Evolutionary conservation across 2,113 vertebrate genomes (phyloP).

Genomic region (Apodemus speciosus): DNA sequence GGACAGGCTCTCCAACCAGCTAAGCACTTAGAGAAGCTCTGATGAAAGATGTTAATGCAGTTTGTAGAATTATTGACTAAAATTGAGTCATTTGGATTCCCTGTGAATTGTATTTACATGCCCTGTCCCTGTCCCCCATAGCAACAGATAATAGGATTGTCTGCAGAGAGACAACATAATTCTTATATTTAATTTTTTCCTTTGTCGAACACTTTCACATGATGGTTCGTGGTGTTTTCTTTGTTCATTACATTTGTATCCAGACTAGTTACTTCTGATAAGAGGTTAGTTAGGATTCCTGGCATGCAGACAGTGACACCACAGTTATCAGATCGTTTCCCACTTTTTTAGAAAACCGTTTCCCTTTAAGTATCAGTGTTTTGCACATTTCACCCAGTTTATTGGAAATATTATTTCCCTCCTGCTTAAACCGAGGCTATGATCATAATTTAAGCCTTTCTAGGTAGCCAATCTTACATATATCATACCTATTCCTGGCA

Average conservation of each 20-base stretch:
- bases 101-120: slow-evolving; percentile 56
- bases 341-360: slow-evolving; percentile 38
- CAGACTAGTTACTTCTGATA: slow-evolving; percentile 3
- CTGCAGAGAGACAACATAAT: slow-evolving; percentile 51
- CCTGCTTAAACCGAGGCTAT: neutral
- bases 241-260: slow-evolving; percentile 53
- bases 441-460: neutral
- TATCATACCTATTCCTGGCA: neutral
- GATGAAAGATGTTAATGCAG: slow-evolving; percentile 62
- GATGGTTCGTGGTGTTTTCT: slow-evolving; percentile 60
- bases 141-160: slow-evolving; percentile 65
- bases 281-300: slow-evolving; percentile 45
- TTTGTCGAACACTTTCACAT: slow-evolving; percentile 48
- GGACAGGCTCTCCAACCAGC: slow-evolving; percentile 6
- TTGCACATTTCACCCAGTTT: neutral
- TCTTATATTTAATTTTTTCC: slow-evolving; percentile 52
- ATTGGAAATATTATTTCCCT: slow-evolving; percentile 31
- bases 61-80: slow-evolving; percentile 61
- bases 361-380: slow-evolving; percentile 16
- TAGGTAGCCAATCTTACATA: neutral
- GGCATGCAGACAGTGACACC: neutral
- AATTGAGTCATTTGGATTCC: slow-evolving; percentile 72
- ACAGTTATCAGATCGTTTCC: slow-evolving; percentile 26
- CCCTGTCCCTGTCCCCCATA: slow-evolving; percentile 49
- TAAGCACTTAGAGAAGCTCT: slow-evolving; percentile 48